phyloP scores from a whole-genome alignment of 2,797 vertebrate species.

The Crenuchus spilurus region DNA sequence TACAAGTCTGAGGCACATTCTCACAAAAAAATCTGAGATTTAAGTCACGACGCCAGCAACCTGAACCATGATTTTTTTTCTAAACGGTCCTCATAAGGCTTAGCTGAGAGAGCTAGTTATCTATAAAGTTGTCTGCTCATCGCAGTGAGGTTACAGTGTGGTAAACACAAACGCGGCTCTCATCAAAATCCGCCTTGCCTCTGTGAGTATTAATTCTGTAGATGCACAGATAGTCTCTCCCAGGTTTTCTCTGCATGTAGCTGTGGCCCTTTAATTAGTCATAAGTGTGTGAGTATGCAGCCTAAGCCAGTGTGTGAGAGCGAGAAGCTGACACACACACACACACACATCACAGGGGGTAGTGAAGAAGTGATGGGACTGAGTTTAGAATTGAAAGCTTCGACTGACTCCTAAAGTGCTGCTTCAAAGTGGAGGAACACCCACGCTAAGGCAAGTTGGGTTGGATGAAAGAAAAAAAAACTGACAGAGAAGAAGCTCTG shows the following conservation, averaged over 20 bases:
- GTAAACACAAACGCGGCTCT: background rate
- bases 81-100: background rate
- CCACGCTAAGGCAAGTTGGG: background rate
- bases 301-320: background rate
- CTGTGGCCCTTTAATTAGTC: constrained; percentile 5
- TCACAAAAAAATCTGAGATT: background rate
- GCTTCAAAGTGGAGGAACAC: background rate
- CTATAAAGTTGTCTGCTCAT: background rate
- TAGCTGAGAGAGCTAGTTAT: constrained; percentile 3
- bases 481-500: background rate
- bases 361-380: background rate
- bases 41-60: background rate
- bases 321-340: background rate
- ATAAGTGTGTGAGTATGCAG: background rate
- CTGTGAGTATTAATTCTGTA: background rate
- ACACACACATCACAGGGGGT: background rate
- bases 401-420: background rate
- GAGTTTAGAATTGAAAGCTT: background rate
- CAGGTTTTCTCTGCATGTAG: background rate
- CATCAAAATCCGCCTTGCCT: background rate
- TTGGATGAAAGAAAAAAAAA: background rate
- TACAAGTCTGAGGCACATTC: background rate
- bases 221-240: background rate
- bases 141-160: background rate
- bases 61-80: background rate